Evolutionary conservation across 2,113 vertebrate species (phyloP).

Genomic region (Pluvialis apricaria): DNA sequence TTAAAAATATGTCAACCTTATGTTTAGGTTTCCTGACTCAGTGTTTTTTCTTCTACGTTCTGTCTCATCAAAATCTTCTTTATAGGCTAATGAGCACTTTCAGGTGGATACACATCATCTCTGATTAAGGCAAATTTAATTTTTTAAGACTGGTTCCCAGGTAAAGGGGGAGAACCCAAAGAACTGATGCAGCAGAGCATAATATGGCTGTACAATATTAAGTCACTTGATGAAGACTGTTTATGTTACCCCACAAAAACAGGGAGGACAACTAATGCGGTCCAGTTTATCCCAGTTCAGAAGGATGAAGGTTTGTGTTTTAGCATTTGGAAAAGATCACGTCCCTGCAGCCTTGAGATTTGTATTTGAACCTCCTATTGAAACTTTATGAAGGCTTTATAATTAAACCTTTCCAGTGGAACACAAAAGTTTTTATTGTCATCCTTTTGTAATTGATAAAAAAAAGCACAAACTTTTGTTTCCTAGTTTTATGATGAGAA

Average conservation of each 20-base stretch:
- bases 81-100: not conserved
- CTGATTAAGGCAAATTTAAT: not conserved
- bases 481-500: not conserved
- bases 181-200: not conserved
- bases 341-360: not conserved
- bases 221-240: not conserved
- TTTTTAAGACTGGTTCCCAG: not conserved
- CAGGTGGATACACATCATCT: not conserved
- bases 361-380: not conserved
- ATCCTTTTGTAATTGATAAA: not conserved
- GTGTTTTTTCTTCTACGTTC: not conserved
- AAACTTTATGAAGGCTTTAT: not conserved
- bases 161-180: not conserved
- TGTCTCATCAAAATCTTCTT: not conserved
- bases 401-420: not conserved
- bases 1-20: not conserved
- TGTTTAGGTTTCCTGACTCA: not conserved
- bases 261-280: not conserved
- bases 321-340: not conserved
- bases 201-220: not conserved
- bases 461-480: not conserved
- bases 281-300: not conserved
- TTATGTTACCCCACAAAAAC: not conserved
- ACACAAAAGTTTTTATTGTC: not conserved
- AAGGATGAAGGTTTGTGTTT: not conserved